Evolutionary conservation across 2,113 vertebrate genomes (phyloP), one percentile per base, ranked within the genome.

Genomic region (Gallinago jamesoni): DNA sequence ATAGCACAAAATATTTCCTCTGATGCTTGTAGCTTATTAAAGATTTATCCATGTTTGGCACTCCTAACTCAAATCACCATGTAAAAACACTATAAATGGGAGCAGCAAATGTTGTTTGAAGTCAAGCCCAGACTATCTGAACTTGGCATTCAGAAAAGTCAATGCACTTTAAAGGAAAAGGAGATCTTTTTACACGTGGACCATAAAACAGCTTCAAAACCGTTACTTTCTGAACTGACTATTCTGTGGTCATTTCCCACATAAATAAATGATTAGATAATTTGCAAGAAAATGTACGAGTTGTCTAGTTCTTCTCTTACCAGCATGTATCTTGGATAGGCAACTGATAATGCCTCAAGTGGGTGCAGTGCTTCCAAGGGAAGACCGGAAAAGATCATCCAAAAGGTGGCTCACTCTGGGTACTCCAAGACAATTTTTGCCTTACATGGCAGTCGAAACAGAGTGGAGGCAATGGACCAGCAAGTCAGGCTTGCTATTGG

Each of bases 21-120:
- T 81, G 60, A 78, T 2, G 0, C 91, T 91, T 73, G 64, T 84
- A 76, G 60, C 74, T 93, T 78, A 87, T 89, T 92, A 91, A 92
- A 95, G 66, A 91, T 94, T 84, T 92, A 91, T 94, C 60, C 35
- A 13, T 48, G 37, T 84, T 93, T 91, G 92, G 35, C 4, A 5
- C 72, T 89, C 66, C 33, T 89, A 81, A 63, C 52, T 94, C 33
- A 60, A 75, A 87, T 89, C 30, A 74, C 80, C n/a, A 6, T 60
- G 43, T 95, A 75, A 92, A 93, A 83, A 23, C 41, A 57, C 48
- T 73, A 10, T 39, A 83, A 91, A 84, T 63, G 67, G 63, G 50
- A 87, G 24, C 45, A 95, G 45, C 18, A 76, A 76, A 66, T 62
- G 30, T 57, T 72, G 43, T 84, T 48, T 85, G 87, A 93, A 93